Conservation (phyloP, 2,113 vertebrate genomes). For the Tricholaema leucomelas region DNA sequence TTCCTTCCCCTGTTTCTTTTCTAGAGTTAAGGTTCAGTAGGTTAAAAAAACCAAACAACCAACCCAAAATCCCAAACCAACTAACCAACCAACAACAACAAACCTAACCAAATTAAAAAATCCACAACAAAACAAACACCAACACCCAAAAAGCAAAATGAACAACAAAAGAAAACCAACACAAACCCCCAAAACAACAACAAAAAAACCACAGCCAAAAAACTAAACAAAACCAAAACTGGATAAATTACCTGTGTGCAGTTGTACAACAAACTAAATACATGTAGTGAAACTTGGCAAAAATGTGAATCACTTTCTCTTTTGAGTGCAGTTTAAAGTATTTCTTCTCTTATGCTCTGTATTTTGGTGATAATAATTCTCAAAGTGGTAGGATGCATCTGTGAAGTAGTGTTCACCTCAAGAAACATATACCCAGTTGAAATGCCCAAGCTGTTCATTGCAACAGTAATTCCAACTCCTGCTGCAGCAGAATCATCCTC, state of each 20-base stretch:
- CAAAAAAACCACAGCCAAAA: no score
- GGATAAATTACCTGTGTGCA: not conserved
- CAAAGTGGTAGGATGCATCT: not conserved
- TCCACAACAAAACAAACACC: not conserved
- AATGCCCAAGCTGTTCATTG: not conserved
- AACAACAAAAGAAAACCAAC: no score
- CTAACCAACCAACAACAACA: no score
- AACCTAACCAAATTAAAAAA: no score
- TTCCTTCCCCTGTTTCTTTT: not conserved
- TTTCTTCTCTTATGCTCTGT: not conserved
- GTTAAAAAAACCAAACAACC: no score
- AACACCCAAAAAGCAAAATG: no score
- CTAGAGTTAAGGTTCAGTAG: not conserved
- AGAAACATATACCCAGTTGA: fast-evolving
- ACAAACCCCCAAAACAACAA: no score
- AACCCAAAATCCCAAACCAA: no score
- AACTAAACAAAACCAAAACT: no score
- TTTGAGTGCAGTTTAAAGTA: not conserved
- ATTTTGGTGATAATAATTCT: not conserved
- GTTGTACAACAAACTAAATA: not conserved
- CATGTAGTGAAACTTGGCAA: not conserved
- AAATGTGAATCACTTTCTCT: not conserved
- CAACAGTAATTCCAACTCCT: not conserved
- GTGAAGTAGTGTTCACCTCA: not conserved
- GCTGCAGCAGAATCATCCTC: not conserved